Base-by-base conservation (phyloP, 2,797 vertebrate genomes). In the Ara ararauna region DNA sequence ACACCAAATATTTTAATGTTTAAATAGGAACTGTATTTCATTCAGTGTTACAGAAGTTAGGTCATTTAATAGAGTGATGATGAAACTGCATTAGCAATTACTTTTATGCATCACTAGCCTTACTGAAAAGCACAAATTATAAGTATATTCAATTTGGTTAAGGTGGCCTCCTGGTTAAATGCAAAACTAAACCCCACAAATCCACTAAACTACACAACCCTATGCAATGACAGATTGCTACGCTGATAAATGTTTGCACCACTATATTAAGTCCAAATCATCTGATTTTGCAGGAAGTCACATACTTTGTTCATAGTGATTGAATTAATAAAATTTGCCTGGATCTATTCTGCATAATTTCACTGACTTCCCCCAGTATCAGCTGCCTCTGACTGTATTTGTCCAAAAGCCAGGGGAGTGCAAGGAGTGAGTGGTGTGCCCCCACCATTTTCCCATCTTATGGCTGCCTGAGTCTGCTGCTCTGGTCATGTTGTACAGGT, bases 131-230 rank as follows among this genome's bases (percentile, higher is more conserved):
- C 42, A 81, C 45, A 85, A 93, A 94, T 91, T 89, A 29, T 18
- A 81, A 89, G 44, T 84, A 95, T 95, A 96, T 94, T 97, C n/a
- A 89, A 81, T 95, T 94, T 86, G 40, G 74, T 76, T 42, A 76
- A 92, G 51, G 62, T 72, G 45, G 38, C 24, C 30, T 95, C 34
- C 48, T 77, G 30, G 71, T 78, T 81, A 93, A 89, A 67, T 89
- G 50, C 75, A 91, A 85, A 64, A 60, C 10, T 14, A 45, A 54
- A 2, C 5, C 6, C 3, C 13, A 2, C 8, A 5, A 48, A 47
- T 4, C 3, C 5, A 5, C 32, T 13, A 45, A 56, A 77, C 29
- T 26, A 60, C 11, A 51, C 10, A n/a, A 48, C 18, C 20, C 38
- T 85, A 18, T 13, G 77, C 9, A 75, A 70, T n/a, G n/a, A 48